Conservation (phyloP, 1,140 invertebrate genomes). For the Lanistes nyassanus region DNA sequence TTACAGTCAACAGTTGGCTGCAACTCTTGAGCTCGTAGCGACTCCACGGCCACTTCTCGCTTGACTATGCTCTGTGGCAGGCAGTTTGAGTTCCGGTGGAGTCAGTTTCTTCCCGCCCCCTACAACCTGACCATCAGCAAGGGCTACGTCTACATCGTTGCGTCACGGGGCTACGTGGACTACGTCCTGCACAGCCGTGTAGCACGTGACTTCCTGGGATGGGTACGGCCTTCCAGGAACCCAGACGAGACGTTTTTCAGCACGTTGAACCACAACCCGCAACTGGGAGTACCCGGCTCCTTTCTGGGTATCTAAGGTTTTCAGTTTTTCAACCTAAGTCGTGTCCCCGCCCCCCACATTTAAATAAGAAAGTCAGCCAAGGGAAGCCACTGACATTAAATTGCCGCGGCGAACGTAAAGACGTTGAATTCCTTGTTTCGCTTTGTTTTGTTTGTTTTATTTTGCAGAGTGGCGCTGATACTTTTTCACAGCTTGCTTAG, state of each 20-base stretch:
- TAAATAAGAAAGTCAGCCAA: too few species aligned
- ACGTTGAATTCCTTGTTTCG: too few species aligned
- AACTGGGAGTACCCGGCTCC: conserved; percentile 39
- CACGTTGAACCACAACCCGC: conserved; percentile 45
- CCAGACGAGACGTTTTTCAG: conserved; percentile 58
- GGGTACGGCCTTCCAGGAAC: conserved; percentile 41
- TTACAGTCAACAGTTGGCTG: too few species aligned
- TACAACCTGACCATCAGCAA: conserved; percentile 45
- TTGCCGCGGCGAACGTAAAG: too few species aligned
- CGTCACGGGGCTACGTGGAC: conserved; percentile 47
- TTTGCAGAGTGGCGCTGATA: too few species aligned
- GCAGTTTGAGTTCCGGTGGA: conserved; percentile 25
- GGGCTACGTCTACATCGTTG: conserved; percentile 50
- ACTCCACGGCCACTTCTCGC: too few species aligned
- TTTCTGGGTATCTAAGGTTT: conserved; percentile 33
- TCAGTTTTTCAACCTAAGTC: too few species aligned
- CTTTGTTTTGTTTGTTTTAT: too few species aligned
- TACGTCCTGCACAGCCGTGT: conserved; percentile 39
- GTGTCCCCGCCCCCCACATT: too few species aligned
- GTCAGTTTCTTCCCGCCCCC: conserved; percentile 30
- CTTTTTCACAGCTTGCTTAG: too few species aligned
- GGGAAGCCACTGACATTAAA: too few species aligned
- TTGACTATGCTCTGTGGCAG: conserved; percentile 3
- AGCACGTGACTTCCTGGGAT: conserved; percentile 44
- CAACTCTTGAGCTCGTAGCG: too few species aligned